phyloP scores from a whole-genome alignment of 2,797 vertebrate species.

The Sarcoramphus papa region DNA sequence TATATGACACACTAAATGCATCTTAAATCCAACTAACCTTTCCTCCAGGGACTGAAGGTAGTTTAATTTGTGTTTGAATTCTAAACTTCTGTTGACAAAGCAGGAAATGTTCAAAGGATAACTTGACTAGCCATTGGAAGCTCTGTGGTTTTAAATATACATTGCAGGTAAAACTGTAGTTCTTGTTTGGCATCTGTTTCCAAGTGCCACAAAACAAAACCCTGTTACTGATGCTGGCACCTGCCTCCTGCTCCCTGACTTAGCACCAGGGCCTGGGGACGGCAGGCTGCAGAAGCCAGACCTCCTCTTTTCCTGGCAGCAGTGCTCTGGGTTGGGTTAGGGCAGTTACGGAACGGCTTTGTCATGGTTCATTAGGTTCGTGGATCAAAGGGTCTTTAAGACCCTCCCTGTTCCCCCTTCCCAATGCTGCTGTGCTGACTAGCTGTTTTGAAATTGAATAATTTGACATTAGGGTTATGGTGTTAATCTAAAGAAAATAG shows the following conservation, averaged over 20 bases:
- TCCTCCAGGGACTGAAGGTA: neutral
- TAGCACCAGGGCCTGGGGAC: neutral
- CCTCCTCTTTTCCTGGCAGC: neutral
- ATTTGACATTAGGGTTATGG: neutral
- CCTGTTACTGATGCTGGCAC: neutral
- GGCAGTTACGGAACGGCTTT: neutral
- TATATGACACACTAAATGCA: neutral
- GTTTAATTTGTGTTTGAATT: conserved; percentile 4
- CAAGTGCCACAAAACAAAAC: neutral
- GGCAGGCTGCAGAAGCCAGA: neutral
- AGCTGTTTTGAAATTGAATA: neutral
- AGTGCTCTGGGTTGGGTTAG: neutral
- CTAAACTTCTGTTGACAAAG: conserved; percentile 7
- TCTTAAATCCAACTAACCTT: neutral
- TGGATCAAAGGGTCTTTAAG: neutral
- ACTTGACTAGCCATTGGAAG: neutral
- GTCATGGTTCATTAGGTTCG: rapidly evolving
- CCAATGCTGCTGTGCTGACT: neutral
- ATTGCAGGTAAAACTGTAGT: neutral
- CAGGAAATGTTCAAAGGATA: neutral
- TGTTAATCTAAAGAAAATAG: neutral
- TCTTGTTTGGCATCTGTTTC: neutral
- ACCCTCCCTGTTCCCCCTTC: neutral
- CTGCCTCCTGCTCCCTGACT: neutral
- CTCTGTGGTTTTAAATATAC: neutral